Percentiles rank a stretch among this genome's conserved stretches.
Evolutionary conservation across 2,113 vertebrate genomes (phyloP).

Genomic region (Saccopteryx bilineata): DNA sequence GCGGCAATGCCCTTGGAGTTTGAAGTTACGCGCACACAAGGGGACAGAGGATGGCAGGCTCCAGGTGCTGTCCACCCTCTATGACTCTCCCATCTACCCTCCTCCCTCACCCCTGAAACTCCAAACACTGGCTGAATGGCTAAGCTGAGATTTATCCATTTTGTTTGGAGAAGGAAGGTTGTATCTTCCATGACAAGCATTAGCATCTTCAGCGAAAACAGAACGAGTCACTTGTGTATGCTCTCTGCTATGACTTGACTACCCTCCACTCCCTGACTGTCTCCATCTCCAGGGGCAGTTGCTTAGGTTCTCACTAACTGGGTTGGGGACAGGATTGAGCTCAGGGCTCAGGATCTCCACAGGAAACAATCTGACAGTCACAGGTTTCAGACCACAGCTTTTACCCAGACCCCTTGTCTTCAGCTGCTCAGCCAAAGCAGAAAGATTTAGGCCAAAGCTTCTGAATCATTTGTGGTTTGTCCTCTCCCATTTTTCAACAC

Average conservation of each 20-base stretch:
- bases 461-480: neutral
- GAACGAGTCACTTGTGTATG: conserved; percentile 13
- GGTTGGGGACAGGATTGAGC: neutral
- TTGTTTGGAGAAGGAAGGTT: neutral
- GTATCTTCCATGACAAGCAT: neutral
- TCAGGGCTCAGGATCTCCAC: neutral
- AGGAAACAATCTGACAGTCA: neutral
- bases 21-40: neutral
- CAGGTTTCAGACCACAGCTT: conserved; percentile 5
- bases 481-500: neutral
- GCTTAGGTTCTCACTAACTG: neutral
- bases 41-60: neutral
- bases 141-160: neutral
- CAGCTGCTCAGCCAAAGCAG: neutral
- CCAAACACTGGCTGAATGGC: neutral
- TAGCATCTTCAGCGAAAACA: conserved; percentile 64
- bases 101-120: neutral
- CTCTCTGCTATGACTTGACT: fast-evolving
- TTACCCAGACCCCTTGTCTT: conserved; percentile 11
- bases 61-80: neutral
- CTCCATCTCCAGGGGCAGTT: neutral
- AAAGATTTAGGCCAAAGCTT: neutral
- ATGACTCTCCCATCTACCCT: neutral
- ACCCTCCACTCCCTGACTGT: neutral
- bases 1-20: neutral